Evolutionary conservation across 2,888 invertebrate species (phyloP).

Genomic region (Ormyrus thymus): DNA sequence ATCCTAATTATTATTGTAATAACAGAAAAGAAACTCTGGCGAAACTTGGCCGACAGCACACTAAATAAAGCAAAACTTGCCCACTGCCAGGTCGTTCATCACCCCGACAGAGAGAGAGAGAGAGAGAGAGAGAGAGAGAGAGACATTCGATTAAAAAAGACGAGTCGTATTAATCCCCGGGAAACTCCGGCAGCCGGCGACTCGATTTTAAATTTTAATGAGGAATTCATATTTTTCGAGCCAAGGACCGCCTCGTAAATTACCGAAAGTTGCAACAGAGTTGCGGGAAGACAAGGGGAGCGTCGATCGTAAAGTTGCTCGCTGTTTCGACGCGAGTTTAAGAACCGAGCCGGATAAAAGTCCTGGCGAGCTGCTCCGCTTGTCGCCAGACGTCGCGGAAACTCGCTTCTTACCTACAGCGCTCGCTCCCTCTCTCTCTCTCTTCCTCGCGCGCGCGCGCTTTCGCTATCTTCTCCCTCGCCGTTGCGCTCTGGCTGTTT

Average conservation of each 20-base stretch:
- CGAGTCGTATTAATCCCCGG: conserved; percentile 29
- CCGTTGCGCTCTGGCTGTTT: not conserved
- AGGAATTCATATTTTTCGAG: conserved; percentile 48
- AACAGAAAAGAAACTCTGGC: conserved; percentile 5
- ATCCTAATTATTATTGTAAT: not conserved
- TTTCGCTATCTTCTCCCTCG: not conserved
- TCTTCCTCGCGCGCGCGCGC: not conserved
- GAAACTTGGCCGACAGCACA: not conserved
- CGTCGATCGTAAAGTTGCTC: conserved; percentile 49
- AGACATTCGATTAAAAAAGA: conserved; percentile 12
- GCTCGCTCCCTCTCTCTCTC: not conserved
- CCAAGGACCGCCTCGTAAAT: conserved; percentile 46
- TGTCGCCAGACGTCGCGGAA: conserved; percentile 33
- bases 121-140: too few relatives aligned
- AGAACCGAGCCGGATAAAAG: conserved; percentile 51
- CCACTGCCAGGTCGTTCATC: conserved; percentile 23
- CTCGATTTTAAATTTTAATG: conserved; percentile 53
- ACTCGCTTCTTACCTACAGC: conserved; percentile 15
- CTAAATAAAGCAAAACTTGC: too few relatives aligned
- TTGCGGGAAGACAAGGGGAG: not conserved
- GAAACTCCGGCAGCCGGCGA: not conserved
- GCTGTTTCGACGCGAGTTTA: conserved; percentile 48
- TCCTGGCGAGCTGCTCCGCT: conserved; percentile 16
- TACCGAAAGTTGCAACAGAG: conserved; percentile 41
- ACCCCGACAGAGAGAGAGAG: not conserved